Percentiles rank a stretch among this genome's conserved stretches.
Evolutionary conservation across 2,888 invertebrate genomes (phyloP).

Genomic region (Hartigia nigra): DNA sequence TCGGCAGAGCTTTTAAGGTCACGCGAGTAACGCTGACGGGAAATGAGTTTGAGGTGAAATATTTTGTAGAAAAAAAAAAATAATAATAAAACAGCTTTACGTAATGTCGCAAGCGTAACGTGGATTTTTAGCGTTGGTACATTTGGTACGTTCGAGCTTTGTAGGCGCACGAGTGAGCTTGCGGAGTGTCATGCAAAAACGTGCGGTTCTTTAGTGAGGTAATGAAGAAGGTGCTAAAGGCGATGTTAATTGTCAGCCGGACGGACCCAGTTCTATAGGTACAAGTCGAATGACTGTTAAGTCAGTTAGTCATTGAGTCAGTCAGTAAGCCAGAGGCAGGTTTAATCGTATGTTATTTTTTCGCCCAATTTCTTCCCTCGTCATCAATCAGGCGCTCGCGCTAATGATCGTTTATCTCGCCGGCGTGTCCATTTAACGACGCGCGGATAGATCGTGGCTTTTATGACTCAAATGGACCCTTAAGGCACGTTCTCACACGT

Average conservation of each 20-base stretch:
- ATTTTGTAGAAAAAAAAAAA: neutral
- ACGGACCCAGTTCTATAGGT: neutral
- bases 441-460: neutral
- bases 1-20: neutral
- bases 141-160: neutral
- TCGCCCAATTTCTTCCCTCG: conserved; percentile 4
- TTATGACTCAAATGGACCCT: neutral
- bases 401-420: conserved; percentile 5
- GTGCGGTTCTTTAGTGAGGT: neutral
- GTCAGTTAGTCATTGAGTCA: neutral
- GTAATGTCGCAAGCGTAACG: neutral
- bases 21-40: neutral
- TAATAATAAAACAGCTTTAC: neutral
- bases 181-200: neutral
- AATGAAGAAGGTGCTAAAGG: neutral
- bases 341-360: neutral
- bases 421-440: neutral
- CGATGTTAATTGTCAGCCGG: neutral
- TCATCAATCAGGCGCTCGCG: conserved; percentile 5
- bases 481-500: neutral
- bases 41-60: neutral
- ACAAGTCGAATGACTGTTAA: neutral
- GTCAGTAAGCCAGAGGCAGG: neutral
- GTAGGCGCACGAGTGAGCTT: neutral
- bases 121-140: neutral